A percentile compares a stretch with the other conserved stretches of the same genome.
These are phyloP conservation scores for Cherax destructor DNA, from an alignment of 1,140 invertebrate genomes.

Conservation along the genomic window DNA sequence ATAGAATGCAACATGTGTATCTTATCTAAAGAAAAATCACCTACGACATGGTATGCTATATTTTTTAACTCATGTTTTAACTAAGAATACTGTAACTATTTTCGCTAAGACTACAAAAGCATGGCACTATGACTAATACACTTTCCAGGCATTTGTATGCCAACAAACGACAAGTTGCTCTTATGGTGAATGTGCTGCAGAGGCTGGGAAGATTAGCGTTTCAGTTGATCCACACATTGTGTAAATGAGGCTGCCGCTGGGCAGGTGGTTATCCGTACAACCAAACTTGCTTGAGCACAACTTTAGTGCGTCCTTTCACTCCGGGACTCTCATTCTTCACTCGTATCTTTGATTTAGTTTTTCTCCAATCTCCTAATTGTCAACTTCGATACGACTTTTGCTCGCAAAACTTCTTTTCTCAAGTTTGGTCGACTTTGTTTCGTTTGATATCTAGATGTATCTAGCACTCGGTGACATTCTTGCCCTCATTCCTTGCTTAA, in stretches of 20 bases:
- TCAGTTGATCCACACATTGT: neutral
- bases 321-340: neutral
- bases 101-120: neutral
- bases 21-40: neutral
- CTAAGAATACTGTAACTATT: neutral
- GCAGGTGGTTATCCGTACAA: neutral
- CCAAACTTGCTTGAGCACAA: conserved; percentile 2
- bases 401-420: neutral
- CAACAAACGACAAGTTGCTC: neutral
- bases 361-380: conserved; percentile 3
- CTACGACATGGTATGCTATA: neutral
- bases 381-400: neutral
- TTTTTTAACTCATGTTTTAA: neutral
- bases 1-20: neutral
- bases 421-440: neutral
- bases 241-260: neutral
- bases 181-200: neutral
- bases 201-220: neutral
- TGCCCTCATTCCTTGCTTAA: no score
- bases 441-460: neutral
- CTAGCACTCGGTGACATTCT: no score
- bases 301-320: neutral
- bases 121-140: neutral
- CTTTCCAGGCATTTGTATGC: neutral
- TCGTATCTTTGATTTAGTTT: conserved; percentile 15